Evolutionary conservation across 2,888 invertebrate genomes (phyloP).

Genomic region (Microctonus hyperodae): DNA sequence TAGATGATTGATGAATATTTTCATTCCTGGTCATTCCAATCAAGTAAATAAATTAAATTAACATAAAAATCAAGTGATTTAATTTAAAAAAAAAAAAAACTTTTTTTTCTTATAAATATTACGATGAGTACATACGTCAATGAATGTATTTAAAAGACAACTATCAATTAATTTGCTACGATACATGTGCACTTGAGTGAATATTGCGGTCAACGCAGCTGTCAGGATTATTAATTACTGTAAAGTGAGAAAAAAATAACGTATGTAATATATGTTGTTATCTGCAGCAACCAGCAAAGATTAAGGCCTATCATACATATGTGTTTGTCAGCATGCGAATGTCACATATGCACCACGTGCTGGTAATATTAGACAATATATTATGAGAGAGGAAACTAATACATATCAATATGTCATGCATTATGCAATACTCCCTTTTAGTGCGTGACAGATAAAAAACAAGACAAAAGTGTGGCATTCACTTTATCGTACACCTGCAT

Average conservation of each 20-base stretch:
- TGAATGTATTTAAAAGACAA: not conserved
- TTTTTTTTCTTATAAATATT: not conserved
- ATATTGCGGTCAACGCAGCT: not conserved
- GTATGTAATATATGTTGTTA: not conserved
- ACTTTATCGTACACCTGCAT: not conserved
- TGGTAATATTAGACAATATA: not conserved
- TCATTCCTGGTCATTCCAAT: too few species aligned
- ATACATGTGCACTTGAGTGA: not conserved
- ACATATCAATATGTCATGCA: slow-evolving; percentile 2
- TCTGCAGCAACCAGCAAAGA: not conserved
- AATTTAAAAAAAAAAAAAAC: not conserved
- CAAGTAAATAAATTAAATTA: too few species aligned
- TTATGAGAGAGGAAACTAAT: not conserved
- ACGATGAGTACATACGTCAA: not conserved
- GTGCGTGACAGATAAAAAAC: slow-evolving; percentile 12
- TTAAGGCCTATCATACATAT: not conserved
- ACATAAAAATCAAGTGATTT: not conserved
- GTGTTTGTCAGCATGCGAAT: slow-evolving; percentile 10
- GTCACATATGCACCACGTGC: slow-evolving; percentile 1
- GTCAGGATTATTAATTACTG: slow-evolving; percentile 14
- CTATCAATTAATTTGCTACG: slow-evolving; percentile 1
- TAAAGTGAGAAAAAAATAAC: not conserved
- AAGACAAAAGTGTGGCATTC: not conserved
- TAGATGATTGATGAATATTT: too few species aligned
- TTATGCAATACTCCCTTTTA: slow-evolving; percentile 3